Conservation (phyloP, 1,140 invertebrate genomes). For the Trichonephila inaurata region DNA sequence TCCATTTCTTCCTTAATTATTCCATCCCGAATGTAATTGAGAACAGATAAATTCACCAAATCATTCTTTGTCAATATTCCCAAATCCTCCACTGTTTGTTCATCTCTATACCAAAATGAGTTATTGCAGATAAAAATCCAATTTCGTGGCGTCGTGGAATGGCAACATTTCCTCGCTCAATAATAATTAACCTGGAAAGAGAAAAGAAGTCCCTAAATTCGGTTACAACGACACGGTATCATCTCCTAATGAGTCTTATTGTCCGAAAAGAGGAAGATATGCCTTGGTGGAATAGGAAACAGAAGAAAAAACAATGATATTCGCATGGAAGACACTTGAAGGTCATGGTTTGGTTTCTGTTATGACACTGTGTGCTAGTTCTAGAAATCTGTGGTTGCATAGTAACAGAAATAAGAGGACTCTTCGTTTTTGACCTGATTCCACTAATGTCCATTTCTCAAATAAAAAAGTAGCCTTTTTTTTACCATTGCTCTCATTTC, state of each 20-base stretch:
- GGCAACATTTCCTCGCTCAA: neutral
- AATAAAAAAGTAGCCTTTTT: neutral
- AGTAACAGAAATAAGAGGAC: neutral
- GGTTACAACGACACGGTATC: neutral
- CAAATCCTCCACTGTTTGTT: neutral
- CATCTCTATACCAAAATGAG: neutral
- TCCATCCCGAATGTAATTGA: no score
- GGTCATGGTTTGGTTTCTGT: conserved; percentile 42
- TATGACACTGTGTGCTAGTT: neutral
- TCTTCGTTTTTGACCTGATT: conserved; percentile 26
- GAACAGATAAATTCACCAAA: neutral
- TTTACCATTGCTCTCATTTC: neutral
- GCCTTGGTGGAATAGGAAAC: neutral
- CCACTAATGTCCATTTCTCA: neutral
- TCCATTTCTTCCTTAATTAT: no score
- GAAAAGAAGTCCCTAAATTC: neutral
- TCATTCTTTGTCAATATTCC: neutral
- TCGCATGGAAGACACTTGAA: neutral
- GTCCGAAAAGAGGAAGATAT: neutral
- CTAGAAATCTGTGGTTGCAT: conserved; percentile 22
- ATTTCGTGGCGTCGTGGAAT: neutral
- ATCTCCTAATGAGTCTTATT: conserved; percentile 26
- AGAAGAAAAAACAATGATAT: neutral
- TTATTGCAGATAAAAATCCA: neutral
- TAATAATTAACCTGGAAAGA: conserved; percentile 17